Evolutionary conservation across 2,888 invertebrate species (phyloP), one percentile per base, ranked within the genome.

Genomic region (Timema podura): DNA sequence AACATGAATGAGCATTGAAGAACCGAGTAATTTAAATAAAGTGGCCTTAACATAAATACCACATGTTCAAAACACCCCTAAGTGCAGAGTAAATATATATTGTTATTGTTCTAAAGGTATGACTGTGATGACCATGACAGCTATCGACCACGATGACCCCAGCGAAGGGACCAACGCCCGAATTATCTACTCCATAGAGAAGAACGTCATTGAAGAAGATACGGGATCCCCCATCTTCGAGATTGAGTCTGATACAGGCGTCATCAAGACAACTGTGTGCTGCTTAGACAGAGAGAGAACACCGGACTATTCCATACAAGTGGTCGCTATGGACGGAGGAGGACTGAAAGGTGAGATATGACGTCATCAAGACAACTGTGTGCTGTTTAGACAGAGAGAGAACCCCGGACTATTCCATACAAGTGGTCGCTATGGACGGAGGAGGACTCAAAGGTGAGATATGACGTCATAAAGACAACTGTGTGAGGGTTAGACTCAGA

Each of bases 171-270:
- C 82, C 30, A 85, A 87, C 77, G 86, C 86, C 6, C 81, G 83
- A 71, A 78, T 87, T 68, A 83, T 83, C 10, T 87, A 87, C 77
- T 82, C 82, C 64, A 82, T 82, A 69, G 82, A 82, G 74, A 82
- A 82, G 77, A 82, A 82, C 75, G 82, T 82, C 71, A 81, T 83
- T 71, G 84, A 85, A 74, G 84, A 84, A 74, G 83, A 84, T 72
- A 80, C 81, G 71, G 82, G 82, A 5, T 80, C 81, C 72, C 72
- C 83, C 13, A 82, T 85, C 67, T 85, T 85, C 76, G 79, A 82
- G 70, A 85, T 85, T 30, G 30, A 30, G 1, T 30, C 30, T 0
- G 95, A 96, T 79, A 96, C 96, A 49, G 97, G 97, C 69, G 30
- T 30, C 30, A 30, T 30, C 1, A 30, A 30, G 30, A 30, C 30